A percentile compares a stretch with the other conserved stretches of the same genome.
These are phyloP conservation scores for Notothenia coriiceps DNA, from an alignment of 2,113 vertebrate genomes.

Conservation along the genomic window DNA sequence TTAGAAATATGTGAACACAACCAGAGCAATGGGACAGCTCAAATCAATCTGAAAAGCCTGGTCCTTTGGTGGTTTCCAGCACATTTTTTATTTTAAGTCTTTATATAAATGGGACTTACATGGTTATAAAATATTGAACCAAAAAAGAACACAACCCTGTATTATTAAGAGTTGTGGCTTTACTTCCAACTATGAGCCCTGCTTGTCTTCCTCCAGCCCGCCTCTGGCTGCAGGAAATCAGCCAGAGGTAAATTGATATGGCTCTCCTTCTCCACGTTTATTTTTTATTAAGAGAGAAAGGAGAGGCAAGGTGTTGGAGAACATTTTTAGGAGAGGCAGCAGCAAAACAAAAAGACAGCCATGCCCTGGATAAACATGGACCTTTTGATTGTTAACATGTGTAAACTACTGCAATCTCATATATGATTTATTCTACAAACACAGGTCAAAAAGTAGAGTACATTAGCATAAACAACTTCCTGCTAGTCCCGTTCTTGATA, in stretches of 20 bases:
- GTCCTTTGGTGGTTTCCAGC: neutral
- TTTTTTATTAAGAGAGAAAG: slow-evolving; percentile 31
- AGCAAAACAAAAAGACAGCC: neutral
- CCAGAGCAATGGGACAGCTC: too few relatives aligned
- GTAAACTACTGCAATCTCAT: neutral
- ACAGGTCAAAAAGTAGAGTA: too few relatives aligned
- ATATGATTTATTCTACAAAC: neutral
- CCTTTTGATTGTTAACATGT: neutral
- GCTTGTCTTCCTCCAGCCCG: accelerated
- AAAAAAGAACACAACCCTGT: neutral
- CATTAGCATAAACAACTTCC: too few relatives aligned
- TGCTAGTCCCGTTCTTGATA: too few relatives aligned
- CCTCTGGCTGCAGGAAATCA: neutral
- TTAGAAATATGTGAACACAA: neutral
- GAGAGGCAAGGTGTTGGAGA: neutral
- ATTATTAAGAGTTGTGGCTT: too few relatives aligned
- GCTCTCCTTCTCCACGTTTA: slow-evolving; percentile 10
- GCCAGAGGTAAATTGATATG: neutral
- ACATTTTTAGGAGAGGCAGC: neutral
- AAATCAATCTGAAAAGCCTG: neutral
- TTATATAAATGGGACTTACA: neutral
- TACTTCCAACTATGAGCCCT: neutral
- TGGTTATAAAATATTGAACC: neutral
- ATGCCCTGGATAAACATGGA: neutral
- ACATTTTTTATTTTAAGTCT: neutral